Percentiles rank a stretch among this genome's conserved stretches.
phyloP scores from a whole-genome alignment of 2,113 vertebrate species.

The Herpailurus yagouaroundi region DNA sequence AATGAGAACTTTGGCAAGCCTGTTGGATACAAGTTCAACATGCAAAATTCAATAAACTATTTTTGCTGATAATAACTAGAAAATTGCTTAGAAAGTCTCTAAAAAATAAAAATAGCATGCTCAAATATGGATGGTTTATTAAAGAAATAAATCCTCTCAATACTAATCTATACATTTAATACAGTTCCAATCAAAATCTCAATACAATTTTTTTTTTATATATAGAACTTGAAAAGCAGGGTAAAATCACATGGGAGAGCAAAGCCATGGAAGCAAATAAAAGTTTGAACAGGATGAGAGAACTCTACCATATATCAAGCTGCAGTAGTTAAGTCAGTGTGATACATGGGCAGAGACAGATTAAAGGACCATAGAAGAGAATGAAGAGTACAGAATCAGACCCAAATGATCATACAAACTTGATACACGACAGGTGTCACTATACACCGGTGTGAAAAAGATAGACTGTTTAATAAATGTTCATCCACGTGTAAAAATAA shows the following conservation, averaged over 20 bases:
- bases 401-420: neutral
- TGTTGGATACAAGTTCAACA: constrained; percentile 32
- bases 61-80: neutral
- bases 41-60: neutral
- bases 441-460: neutral
- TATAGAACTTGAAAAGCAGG: neutral
- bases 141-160: neutral
- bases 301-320: neutral
- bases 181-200: neutral
- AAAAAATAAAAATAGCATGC: neutral
- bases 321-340: neutral
- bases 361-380: neutral
- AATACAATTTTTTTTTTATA: neutral
- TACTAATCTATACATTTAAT: neutral
- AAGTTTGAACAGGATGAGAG: constrained; percentile 5
- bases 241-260: constrained; percentile 8
- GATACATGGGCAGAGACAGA: neutral
- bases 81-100: neutral
- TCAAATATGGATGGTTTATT: neutral
- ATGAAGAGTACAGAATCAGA: neutral
- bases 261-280: neutral
- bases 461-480: neutral
- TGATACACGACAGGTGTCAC: neutral
- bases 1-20: neutral
- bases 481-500: neutral